Evolutionary conservation across 2,797 vertebrate species (phyloP).

Genomic region (Tarsius wallacei): DNA sequence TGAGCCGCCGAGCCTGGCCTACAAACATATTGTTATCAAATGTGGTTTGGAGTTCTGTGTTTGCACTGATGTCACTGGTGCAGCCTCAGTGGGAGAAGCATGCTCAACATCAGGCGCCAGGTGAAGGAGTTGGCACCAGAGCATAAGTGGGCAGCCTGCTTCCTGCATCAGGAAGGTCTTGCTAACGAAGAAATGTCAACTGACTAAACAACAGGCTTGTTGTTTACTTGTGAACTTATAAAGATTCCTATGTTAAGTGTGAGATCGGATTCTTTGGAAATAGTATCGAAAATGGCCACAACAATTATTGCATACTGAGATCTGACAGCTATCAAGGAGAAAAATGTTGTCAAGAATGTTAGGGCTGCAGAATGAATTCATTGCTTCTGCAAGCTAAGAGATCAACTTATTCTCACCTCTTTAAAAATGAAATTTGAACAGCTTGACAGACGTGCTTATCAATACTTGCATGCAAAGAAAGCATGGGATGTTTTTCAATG

Average conservation of each 20-base stretch:
- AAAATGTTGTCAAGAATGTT: neutral
- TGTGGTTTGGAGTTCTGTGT: neutral
- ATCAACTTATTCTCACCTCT: neutral
- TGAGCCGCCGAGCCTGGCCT: too few relatives aligned
- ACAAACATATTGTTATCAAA: neutral
- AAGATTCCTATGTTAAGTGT: neutral
- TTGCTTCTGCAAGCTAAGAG: slow-evolving; percentile 3
- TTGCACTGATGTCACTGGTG: neutral
- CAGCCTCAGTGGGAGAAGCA: too few relatives aligned
- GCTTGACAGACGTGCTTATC: neutral
- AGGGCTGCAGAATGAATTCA: neutral
- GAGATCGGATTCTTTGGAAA: neutral
- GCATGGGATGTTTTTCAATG: neutral
- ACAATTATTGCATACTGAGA: neutral
- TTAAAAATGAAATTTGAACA: slow-evolving; percentile 19
- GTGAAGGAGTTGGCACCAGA: neutral
- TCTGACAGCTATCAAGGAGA: neutral
- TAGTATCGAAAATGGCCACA: neutral
- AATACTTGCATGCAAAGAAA: neutral
- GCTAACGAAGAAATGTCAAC: neutral
- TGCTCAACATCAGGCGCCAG: too few relatives aligned
- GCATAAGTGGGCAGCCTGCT: neutral
- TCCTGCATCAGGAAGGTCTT: neutral
- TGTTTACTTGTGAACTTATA: neutral
- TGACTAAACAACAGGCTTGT: neutral